Percentiles rank a stretch among this genome's conserved stretches.
Conservation (phyloP, 2,888 invertebrate genomes). For the Caenorhabditis japonica region DNA sequence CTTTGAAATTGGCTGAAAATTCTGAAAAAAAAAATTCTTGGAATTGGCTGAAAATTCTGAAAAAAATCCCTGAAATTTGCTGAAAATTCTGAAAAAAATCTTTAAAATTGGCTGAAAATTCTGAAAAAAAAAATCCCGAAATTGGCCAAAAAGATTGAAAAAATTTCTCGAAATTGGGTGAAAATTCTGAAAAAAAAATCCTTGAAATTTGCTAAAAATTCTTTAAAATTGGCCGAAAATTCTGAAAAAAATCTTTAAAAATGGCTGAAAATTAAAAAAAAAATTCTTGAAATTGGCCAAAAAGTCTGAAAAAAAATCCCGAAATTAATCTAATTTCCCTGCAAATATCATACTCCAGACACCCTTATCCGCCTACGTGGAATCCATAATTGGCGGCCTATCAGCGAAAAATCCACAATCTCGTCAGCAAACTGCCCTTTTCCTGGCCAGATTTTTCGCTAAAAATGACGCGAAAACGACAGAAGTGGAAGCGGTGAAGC, state of each 20-base stretch:
- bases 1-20: too few species aligned
- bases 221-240: not conserved
- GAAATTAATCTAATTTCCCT: not conserved
- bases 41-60: too few species aligned
- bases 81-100: constrained; percentile 4
- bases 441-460: constrained; percentile 49
- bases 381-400: constrained; percentile 86
- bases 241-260: not conserved
- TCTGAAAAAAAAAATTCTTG: too few species aligned
- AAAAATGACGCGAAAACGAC: constrained; percentile 67
- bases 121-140: too few species aligned
- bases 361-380: constrained; percentile 80
- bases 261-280: too few species aligned
- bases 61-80: too few species aligned
- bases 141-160: too few species aligned
- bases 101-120: not conserved
- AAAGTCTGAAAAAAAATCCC: not conserved
- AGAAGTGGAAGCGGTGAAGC: constrained; percentile 78
- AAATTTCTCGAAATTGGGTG: too few species aligned
- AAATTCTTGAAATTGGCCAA: not conserved
- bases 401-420: constrained; percentile 78
- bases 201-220: not conserved
- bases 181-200: too few species aligned
- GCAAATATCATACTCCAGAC: constrained; percentile 81
- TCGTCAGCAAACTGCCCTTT: constrained; percentile 77